phyloP scores from a whole-genome alignment of 2,888 invertebrate species.

The Drosophila emarginata region DNA sequence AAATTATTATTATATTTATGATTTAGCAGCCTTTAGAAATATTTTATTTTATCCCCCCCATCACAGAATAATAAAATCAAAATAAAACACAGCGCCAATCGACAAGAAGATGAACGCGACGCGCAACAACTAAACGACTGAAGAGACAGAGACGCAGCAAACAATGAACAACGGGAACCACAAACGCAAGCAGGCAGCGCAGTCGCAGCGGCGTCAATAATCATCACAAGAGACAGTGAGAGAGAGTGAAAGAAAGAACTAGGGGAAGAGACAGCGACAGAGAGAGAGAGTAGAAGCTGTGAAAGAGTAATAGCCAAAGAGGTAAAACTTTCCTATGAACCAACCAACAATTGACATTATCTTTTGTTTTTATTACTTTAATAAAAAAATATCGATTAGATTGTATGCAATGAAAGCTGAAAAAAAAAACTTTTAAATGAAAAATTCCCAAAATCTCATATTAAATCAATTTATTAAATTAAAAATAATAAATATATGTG shows the following conservation, averaged over 20 bases:
- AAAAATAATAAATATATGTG: too few species aligned
- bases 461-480: too few species aligned
- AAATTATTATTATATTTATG: not conserved
- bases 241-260: not conserved
- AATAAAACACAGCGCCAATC: not conserved
- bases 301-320: not conserved
- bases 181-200: conserved; percentile 47
- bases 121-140: conserved; percentile 38
- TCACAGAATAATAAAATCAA: conserved; percentile 23
- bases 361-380: too few species aligned
- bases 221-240: conserved; percentile 12
- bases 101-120: conserved; percentile 41
- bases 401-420: not conserved
- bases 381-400: not conserved
- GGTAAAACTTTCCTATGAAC: conserved; percentile 3
- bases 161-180: conserved; percentile 26
- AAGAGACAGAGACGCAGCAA: conserved; percentile 9
- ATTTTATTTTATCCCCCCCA: too few species aligned
- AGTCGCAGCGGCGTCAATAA: conserved; percentile 36
- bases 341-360: not conserved
- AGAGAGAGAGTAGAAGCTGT: not conserved
- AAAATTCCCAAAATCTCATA: too few species aligned
- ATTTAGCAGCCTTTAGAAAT: conserved; percentile 4
- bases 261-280: not conserved
- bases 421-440: not conserved